A percentile compares a stretch with the other conserved stretches of the same genome.
phyloP scores from a whole-genome alignment of 2,113 vertebrate species.

The Psettodes erumei region DNA sequence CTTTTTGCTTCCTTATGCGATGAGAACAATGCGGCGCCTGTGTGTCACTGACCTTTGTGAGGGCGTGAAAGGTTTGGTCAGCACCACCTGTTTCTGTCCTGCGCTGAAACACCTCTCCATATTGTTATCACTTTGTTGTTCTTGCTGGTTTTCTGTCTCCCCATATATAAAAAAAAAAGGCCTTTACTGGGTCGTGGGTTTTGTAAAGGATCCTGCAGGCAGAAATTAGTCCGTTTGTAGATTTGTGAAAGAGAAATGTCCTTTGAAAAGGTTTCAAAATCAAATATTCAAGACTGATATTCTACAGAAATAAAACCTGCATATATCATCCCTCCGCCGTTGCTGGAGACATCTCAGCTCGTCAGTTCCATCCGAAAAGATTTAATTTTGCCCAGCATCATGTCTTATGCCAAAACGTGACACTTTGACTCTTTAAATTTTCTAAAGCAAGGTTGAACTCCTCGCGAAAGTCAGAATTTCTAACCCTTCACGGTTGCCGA shows the following conservation, averaged over 20 bases:
- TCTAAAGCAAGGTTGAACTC: background rate
- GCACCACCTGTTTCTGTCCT: constrained; percentile 69
- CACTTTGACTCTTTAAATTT: background rate
- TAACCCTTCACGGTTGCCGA: background rate
- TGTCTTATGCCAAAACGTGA: background rate
- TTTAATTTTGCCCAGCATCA: no score
- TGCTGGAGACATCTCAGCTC: background rate
- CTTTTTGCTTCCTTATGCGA: constrained; percentile 56
- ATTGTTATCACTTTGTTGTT: constrained; percentile 58
- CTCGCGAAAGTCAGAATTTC: constrained; percentile 1
- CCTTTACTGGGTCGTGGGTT: constrained; percentile 39
- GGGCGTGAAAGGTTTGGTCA: constrained; percentile 65
- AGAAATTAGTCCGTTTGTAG: background rate
- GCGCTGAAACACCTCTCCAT: constrained; percentile 51
- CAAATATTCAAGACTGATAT: background rate
- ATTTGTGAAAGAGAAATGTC: background rate
- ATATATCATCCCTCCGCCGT: background rate
- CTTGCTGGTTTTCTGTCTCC: constrained; percentile 42
- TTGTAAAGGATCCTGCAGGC: background rate
- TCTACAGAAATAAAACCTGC: background rate
- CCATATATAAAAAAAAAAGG: constrained; percentile 49
- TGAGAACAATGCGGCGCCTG: constrained; percentile 58
- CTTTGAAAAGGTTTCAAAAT: background rate
- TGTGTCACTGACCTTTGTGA: constrained; percentile 70
- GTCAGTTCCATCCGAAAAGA: background rate